phyloP scores from a whole-genome alignment of 2,888 invertebrate species.

The Lacanobia oleracea region DNA sequence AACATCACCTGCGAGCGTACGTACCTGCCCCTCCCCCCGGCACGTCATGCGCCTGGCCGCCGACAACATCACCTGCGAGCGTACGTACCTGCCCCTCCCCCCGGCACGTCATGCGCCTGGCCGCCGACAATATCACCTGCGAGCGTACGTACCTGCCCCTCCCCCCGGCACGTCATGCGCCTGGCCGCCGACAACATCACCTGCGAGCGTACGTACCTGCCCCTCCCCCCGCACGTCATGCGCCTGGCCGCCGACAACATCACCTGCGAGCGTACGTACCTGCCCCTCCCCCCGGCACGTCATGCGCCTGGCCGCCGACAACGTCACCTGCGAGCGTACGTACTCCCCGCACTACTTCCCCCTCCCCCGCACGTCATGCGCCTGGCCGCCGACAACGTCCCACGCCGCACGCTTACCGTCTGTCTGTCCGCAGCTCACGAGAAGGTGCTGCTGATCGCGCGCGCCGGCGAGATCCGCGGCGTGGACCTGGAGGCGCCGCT shows the following conservation, averaged over 20 bases:
- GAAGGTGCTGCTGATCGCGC: conserved; percentile 94
- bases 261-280: conserved; percentile 72
- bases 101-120: conserved; percentile 53
- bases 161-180: conserved; percentile 94
- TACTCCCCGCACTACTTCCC: neutral
- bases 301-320: conserved; percentile 93
- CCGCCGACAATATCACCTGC: conserved; percentile 88
- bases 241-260: conserved; percentile 91
- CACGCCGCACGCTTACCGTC: conserved; percentile 90
- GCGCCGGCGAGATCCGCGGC: conserved; percentile 95
- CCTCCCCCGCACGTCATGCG: conserved; percentile 65
- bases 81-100: conserved; percentile 94
- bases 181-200: conserved; percentile 91
- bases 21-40: conserved; percentile 93
- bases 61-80: no score
- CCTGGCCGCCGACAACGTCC: conserved; percentile 91
- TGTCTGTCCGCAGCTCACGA: conserved; percentile 93
- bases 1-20: conserved; percentile 90
- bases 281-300: conserved; percentile 91
- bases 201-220: conserved; percentile 69
- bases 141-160: conserved; percentile 63
- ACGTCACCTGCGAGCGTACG: conserved; percentile 79
- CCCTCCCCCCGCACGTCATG: no score
- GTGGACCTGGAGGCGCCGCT: conserved; percentile 94
- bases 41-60: no score